Evolutionary conservation across 2,888 invertebrate species (phyloP).

Genomic region (Cantharis rustica): DNA sequence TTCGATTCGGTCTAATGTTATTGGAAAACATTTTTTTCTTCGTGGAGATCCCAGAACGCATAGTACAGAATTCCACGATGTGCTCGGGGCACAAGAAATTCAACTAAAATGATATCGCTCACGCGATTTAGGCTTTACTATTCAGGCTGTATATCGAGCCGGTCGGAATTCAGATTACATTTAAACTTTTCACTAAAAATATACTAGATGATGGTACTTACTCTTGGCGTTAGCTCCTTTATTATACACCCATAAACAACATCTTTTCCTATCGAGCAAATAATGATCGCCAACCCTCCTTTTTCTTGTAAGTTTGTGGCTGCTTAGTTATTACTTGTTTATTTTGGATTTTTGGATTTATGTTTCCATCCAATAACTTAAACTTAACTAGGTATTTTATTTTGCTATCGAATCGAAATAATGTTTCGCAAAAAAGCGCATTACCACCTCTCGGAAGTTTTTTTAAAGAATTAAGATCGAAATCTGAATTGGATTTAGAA

Average conservation of each 20-base stretch:
- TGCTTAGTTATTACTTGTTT: background rate
- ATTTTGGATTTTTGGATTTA: background rate
- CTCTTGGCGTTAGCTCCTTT: background rate
- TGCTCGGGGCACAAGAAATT: background rate
- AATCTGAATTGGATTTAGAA: background rate
- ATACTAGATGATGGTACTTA: background rate
- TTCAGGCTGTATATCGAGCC: slow-evolving; percentile 1
- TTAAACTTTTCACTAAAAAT: slow-evolving; percentile 5
- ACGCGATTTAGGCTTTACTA: background rate
- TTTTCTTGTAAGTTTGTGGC: background rate
- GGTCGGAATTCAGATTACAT: slow-evolving; percentile 5
- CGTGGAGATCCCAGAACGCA: background rate
- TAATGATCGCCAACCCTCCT: background rate
- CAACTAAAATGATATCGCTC: slow-evolving; percentile 1
- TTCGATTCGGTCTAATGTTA: background rate
- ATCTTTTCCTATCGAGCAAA: background rate
- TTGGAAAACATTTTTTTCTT: slow-evolving; percentile 2
- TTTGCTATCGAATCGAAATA: background rate
- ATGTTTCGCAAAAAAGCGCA: background rate
- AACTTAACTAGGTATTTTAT: background rate
- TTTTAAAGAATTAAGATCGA: background rate
- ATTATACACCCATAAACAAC: slow-evolving; percentile 5
- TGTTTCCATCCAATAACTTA: background rate
- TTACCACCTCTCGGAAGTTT: background rate
- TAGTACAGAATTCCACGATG: slow-evolving; percentile 1